Base-by-base conservation (phyloP, 2,888 invertebrate species). In the Drosophila longiperda region DNA sequence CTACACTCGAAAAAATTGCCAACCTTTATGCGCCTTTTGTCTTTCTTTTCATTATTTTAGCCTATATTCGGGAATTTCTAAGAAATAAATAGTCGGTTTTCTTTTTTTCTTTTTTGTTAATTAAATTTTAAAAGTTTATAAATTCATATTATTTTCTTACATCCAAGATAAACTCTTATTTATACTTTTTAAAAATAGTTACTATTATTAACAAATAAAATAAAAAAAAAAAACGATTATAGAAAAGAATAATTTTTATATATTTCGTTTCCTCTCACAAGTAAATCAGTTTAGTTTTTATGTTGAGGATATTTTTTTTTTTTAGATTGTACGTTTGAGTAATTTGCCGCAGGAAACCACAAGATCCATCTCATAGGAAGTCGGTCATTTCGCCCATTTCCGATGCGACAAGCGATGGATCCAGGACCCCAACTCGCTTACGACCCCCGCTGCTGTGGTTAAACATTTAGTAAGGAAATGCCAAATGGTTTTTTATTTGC, bases 401-500 rank as follows among this genome's bases (percentile, higher is more conserved):
- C 26, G 55, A 26, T 38, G 38, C 26, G 55, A 38, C 38, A 5
- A 29, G 26, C 15, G 15, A 20, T 42, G n/a, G 40, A 15, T 8
- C 11, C 29, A 32, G 40, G 42, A 57, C 32, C 20, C 32, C 17
- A 42, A 20, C 57, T 29, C 15, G 29, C 12, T 33, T 32, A 32
- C 7, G 32, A 29, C n/a, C 32, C 6, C 29, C 17, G 49, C 7
- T 52, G 29, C 36, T 26, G 38, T 15, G 45, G 8, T 23, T 45
- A 45, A 23, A 45, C 26, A 45, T 40, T 40, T 40, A 9, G n/a
- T 9, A 33, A 52, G 33, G 52, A 48, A 6, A 20, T 49, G 17
- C 3, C 26, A 7, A 38, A 17, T 38, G 7, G 17, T 20, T 3
- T 40, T 33, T 66, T 66, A 54, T 67, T 67, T 9, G 17, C 4